Conservation (phyloP, 37 sponge, comb jelly and placozoan genomes). For the Haliclona indistincta region DNA sequence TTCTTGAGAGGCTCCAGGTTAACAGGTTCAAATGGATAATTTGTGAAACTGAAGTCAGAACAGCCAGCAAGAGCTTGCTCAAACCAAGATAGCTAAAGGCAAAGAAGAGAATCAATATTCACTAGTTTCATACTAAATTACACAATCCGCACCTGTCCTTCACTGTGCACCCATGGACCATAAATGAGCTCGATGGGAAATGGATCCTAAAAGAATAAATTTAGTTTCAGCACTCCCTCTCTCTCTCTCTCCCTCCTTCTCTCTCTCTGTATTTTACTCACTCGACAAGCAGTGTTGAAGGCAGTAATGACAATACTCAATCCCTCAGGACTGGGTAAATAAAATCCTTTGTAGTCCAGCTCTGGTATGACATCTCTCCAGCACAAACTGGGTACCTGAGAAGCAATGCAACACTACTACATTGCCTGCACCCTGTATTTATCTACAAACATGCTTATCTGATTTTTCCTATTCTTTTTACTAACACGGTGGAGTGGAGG, state of each 20-base stretch:
- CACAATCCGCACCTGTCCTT: constrained; percentile 62
- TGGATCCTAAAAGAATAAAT: constrained; percentile 45
- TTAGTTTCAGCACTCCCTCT: too few species aligned
- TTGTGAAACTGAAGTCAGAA: constrained; percentile 85
- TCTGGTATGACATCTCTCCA: constrained; percentile 93
- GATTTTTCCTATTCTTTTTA: neutral
- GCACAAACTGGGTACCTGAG: constrained; percentile 74
- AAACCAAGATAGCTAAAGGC: constrained; percentile 66
- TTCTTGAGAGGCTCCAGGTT: constrained; percentile 57
- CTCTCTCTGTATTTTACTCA: neutral
- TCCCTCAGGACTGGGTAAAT: constrained; percentile 81
- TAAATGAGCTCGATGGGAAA: constrained; percentile 86
- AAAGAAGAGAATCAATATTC: neutral
- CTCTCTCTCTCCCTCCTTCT: too few species aligned
- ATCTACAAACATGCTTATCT: too few species aligned
- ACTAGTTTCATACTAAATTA: neutral
- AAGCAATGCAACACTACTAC: neutral
- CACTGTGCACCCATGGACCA: constrained; percentile 62
- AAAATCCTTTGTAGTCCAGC: constrained; percentile 93
- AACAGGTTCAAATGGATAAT: constrained; percentile 61
- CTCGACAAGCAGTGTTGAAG: constrained; percentile 59
- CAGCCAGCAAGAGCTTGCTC: constrained; percentile 76
- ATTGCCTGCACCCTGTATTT: neutral
- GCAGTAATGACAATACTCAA: constrained; percentile 81
- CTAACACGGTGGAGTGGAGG: neutral